Conservation (phyloP, 2,113 vertebrate genomes). For the Penelope pileata region DNA sequence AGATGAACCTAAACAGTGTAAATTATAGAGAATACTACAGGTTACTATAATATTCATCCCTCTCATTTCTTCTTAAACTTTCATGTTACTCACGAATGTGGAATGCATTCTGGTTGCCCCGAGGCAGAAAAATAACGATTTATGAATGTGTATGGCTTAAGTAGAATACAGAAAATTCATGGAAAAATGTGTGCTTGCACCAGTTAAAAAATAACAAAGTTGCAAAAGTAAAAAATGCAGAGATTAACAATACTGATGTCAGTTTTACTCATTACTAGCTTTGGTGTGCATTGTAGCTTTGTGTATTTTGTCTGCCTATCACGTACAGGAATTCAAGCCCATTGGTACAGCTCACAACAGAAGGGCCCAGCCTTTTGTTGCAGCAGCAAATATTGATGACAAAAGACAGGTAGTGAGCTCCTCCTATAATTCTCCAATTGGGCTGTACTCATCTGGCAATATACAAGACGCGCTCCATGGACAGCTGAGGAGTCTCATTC, state of each 20-base stretch:
- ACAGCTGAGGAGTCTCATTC: constrained; percentile 91
- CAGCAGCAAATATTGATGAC: constrained; percentile 95
- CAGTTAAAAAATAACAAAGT: constrained; percentile 18
- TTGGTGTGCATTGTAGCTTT: constrained; percentile 80
- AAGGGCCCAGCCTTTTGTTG: constrained; percentile 93
- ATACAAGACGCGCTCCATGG: constrained; percentile 96
- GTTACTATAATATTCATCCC: background rate
- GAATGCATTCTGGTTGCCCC: background rate
- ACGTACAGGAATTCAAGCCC: constrained; percentile 90
- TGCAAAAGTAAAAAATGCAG: constrained; percentile 7
- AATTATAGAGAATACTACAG: background rate
- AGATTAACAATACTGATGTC: constrained; percentile 61
- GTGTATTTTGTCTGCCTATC: constrained; percentile 83
- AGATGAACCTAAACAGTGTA: background rate
- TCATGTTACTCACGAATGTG: background rate
- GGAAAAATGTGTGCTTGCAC: background rate
- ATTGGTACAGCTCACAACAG: constrained; percentile 93
- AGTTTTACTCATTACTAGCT: constrained; percentile 66
- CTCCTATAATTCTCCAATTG: constrained; percentile 97
- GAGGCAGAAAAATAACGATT: background rate
- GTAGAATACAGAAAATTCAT: background rate
- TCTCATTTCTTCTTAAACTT: background rate
- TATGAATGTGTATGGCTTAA: background rate
- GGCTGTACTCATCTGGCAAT: constrained; percentile 97
- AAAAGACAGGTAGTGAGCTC: constrained; percentile 96